These are phyloP conservation scores for Erynnis tages DNA, from an alignment of 2,888 invertebrate species.

Conservation along the genomic window DNA sequence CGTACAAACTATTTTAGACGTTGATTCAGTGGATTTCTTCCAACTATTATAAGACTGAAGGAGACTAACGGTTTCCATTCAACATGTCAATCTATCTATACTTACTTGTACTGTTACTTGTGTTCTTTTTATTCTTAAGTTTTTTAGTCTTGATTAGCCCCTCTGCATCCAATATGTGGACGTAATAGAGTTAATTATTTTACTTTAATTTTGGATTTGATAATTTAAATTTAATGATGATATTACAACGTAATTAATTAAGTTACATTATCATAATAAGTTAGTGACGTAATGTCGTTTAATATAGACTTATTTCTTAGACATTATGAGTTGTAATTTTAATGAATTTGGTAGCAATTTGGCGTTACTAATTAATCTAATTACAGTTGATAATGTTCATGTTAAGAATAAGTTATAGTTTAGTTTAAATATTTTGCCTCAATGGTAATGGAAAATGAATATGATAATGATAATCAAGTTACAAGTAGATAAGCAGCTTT, in stretches of 20 bases:
- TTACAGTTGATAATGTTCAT: too few relatives aligned
- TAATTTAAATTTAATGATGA: not conserved
- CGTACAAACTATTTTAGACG: slow-evolving; percentile 50
- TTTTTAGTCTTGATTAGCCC: slow-evolving; percentile 7
- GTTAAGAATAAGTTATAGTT: too few relatives aligned
- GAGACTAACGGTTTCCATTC: slow-evolving; percentile 39
- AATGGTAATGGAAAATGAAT: too few relatives aligned
- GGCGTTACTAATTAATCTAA: not conserved
- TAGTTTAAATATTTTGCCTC: too few relatives aligned
- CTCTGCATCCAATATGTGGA: not conserved
- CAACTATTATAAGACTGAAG: slow-evolving; percentile 57
- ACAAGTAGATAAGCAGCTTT: not conserved
- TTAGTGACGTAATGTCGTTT: slow-evolving; percentile 2
- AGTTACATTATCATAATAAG: slow-evolving; percentile 5
- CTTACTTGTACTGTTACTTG: slow-evolving; percentile 32
- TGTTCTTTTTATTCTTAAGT: slow-evolving; percentile 40
- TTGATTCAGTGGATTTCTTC: slow-evolving; percentile 37
- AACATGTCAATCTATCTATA: slow-evolving; percentile 26
- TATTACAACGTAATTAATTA: not conserved
- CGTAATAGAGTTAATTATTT: not conserved
- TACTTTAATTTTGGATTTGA: not conserved
- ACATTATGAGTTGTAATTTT: slow-evolving; percentile 1
- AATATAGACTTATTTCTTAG: not conserved
- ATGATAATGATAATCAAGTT: too few relatives aligned
- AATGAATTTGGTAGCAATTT: not conserved